A percentile compares a stretch with the other conserved stretches of the same genome.
Conservation (phyloP, 2,888 invertebrate species). For the Gryllus longicercus region DNA sequence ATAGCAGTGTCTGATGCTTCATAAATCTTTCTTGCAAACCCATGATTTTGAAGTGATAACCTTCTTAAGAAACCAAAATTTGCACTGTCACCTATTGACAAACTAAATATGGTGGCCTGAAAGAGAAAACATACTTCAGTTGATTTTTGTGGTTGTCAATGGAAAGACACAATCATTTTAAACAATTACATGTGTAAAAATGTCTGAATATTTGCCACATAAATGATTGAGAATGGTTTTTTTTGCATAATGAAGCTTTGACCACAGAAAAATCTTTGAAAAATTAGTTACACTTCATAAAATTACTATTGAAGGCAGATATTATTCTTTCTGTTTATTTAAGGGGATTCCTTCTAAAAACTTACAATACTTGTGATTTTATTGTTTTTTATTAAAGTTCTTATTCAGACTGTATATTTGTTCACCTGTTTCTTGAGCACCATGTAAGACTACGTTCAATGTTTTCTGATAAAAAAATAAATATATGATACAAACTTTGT, state of each 20-base stretch:
- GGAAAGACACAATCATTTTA: background rate
- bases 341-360: no score
- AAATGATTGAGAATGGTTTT: background rate
- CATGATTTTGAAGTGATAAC: constrained; percentile 63
- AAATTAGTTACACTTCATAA: no score
- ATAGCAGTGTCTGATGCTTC: constrained; percentile 64
- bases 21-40: constrained; percentile 67
- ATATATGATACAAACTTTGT: no score
- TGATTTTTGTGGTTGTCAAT: background rate
- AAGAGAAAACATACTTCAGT: background rate
- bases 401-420: no score
- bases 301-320: no score
- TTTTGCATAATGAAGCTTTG: background rate
- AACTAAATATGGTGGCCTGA: constrained; percentile 57
- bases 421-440: no score
- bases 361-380: no score
- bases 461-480: no score
- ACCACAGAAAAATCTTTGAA: no score
- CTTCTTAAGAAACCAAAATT: constrained; percentile 64
- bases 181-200: constrained; percentile 5
- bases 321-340: no score
- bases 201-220: background rate
- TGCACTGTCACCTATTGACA: constrained; percentile 68
- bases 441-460: no score
- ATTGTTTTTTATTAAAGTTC: no score